Evolutionary conservation across 1,140 invertebrate genomes (phyloP), one percentile per base, ranked within the genome.

Genomic region (Agraylea sexmaculata): DNA sequence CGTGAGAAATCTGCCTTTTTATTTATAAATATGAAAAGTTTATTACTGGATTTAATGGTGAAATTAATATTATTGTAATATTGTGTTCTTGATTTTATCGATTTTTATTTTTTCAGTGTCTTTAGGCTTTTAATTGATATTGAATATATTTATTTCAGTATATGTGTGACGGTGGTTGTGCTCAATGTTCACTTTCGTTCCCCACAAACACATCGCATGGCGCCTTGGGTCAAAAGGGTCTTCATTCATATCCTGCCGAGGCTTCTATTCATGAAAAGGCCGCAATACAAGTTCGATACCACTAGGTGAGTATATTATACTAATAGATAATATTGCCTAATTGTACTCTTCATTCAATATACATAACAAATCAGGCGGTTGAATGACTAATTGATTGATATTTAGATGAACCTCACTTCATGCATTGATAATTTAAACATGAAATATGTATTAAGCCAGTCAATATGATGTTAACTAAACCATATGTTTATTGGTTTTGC

Each of bases 121-220:
- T n/a, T n/a, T n/a, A n/a, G n/a, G n/a, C n/a, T n/a, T n/a, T n/a
- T n/a, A n/a, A n/a, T n/a, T n/a, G n/a, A n/a, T n/a, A n/a, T n/a
- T n/a, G n/a, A n/a, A n/a, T 7, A 25, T n/a, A 25, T 25, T 25
- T 6, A 7, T 59, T 69, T 19, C 73, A 90, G 86, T 66, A 96
- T 96, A 68, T 91, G 94, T 62, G 89, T 96, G 49, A 98, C 95
- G 16, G 93, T 99, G 46, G 82, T 96, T 47, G 93, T 99, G 23
- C 73, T 99, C 27, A 98, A 99, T 66, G 87, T 99, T 40, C 93
- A 97, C 64, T 96, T 94, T 59, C 82, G 92, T 23, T 93, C 90
- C 21, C 89, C 92, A 6, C 87, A 92, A 55, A 96, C 89, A 6
- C 89, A 95, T 64, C 77, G 75, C 59, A 94, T 95, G 89, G 81